phyloP scores from a whole-genome alignment of 2,113 vertebrate species.

The Falco punctatus region DNA sequence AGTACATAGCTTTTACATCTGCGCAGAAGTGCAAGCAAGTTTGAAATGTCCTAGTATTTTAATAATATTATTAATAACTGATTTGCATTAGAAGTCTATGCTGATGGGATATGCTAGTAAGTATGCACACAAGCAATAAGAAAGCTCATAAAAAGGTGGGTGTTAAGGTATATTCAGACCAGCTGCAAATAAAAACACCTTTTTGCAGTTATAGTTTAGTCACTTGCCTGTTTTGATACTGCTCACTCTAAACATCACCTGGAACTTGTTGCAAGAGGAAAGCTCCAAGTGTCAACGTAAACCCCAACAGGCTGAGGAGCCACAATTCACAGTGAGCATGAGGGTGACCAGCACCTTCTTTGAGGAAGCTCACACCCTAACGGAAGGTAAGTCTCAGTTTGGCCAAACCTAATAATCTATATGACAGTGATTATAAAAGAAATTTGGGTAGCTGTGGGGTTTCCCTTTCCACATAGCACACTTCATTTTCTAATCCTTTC shows the following conservation, averaged over 20 bases:
- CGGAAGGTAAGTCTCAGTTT: neutral
- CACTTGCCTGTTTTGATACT: neutral
- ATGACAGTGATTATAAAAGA: neutral
- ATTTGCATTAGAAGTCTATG: neutral
- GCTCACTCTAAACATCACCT: neutral
- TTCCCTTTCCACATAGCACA: neutral
- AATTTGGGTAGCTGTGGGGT: neutral
- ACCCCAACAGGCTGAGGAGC: neutral
- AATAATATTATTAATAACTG: neutral
- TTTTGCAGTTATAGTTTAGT: neutral
- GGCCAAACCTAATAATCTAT: neutral
- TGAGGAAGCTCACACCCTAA: neutral
- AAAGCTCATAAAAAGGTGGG: neutral
- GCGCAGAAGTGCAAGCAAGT: neutral
- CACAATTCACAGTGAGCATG: neutral
- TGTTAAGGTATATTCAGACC: neutral
- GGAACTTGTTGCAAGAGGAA: neutral
- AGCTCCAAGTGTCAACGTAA: neutral
- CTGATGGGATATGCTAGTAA: neutral
- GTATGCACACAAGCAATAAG: neutral
- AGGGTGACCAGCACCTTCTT: neutral
- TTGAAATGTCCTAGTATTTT: neutral
- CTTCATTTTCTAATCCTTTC: neutral
- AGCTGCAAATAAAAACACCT: neutral
- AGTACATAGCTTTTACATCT: neutral